These are phyloP conservation scores for Malurus alboscapulatus DNA, from an alignment of 2,113 vertebrate species.

Conservation along the genomic window DNA sequence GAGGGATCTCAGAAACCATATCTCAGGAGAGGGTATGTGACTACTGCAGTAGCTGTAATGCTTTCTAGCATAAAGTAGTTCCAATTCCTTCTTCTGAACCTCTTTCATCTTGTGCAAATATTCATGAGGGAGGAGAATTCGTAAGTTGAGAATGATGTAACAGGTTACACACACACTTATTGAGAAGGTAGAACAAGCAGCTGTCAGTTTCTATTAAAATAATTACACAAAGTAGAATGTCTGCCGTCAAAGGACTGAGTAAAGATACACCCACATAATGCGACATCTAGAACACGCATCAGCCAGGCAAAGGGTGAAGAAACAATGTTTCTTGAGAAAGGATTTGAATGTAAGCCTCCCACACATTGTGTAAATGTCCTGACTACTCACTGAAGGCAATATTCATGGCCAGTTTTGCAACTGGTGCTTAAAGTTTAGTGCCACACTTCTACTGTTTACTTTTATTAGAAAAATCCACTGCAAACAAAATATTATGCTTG, in stretches of 20 bases:
- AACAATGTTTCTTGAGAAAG: not conserved
- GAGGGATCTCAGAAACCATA: not conserved
- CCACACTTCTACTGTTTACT: not conserved
- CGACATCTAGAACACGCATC: not conserved
- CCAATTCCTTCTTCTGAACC: not conserved
- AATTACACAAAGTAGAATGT: not conserved
- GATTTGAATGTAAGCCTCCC: not conserved
- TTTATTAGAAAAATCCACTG: not conserved
- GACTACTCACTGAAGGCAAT: not conserved
- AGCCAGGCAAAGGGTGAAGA: not conserved
- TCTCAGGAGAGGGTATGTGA: not conserved
- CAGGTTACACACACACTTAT: not conserved
- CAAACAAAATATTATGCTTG: not conserved
- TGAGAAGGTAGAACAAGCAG: not conserved
- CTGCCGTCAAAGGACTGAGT: not conserved
- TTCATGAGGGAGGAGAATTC: not conserved
- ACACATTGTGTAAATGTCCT: not conserved
- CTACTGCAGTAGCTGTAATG: not conserved
- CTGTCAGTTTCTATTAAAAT: slow-evolving; percentile 10
- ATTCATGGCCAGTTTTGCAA: not conserved
- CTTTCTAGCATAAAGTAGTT: not conserved
- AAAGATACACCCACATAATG: not conserved
- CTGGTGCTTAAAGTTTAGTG: not conserved
- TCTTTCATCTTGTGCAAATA: not conserved
- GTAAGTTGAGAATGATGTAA: not conserved